Evolutionary conservation across 1,140 invertebrate species (phyloP), one percentile per base, ranked within the genome.

Genomic region (Bathynomus jamesi): DNA sequence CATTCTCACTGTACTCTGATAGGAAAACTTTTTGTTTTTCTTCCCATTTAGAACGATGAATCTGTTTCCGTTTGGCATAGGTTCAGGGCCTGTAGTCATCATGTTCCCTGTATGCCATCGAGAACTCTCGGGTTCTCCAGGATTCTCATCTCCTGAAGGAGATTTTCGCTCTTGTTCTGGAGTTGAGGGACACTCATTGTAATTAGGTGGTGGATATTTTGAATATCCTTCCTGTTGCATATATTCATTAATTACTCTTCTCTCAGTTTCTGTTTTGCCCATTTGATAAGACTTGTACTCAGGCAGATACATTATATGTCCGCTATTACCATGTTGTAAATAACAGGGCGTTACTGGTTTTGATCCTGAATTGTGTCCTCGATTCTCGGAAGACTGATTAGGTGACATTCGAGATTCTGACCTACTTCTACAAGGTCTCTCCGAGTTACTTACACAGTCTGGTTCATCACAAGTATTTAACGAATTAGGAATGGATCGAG

Each of bases 1-100:
- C 79, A 91, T 87, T 28, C 91, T 79, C 5, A 93, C 87, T 0
- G 91, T 92, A 70, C 89, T 91, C 81, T 93, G 90, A 81, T 92
- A 92, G 0, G 88, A 91, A 81, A 92, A 92, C 78, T 89, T 86
- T 77, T 88, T 89, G 17, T 80, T 72, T 77, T 84, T 86, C 40
- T 61, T 76, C 30, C 40, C 40, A 53, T 53, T 53, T 21, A 53
- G 5, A 53, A 53, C 40, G 13, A 53, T 53, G 40, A 53, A 53
- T 53, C 40, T 53, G 11, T 53, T 53, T 53, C 40, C 40, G 13
- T 53, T 53, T 53, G 40, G 21, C 5, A 53, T 2, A 3, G 13
- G 2, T 5, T 53, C 40, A 53, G 40, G 40, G 21, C 21, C 40
- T 53, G 11, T 21, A 53, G 21, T 53, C 2, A 21, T 21, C 40